Evolutionary conservation across 1,140 invertebrate species (phyloP).

Genomic region (Papilio glaucus): DNA sequence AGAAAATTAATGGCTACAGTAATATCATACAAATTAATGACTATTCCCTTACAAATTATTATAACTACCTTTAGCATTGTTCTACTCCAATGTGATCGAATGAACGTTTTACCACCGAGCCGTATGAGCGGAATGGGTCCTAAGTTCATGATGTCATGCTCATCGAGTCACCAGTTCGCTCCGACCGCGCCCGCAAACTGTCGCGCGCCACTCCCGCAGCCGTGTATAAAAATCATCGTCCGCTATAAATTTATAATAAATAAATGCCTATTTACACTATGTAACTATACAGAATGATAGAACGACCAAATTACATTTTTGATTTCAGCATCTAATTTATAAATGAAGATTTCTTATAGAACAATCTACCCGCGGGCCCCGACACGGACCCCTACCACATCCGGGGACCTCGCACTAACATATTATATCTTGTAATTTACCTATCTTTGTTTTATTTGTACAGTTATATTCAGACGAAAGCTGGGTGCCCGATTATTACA

Average conservation of each 20-base stretch:
- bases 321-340: conserved; percentile 76
- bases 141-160: no score
- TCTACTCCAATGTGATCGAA: conserved; percentile 79
- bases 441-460: conserved; percentile 79
- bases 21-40: conserved; percentile 84
- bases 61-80: conserved; percentile 80
- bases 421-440: conserved; percentile 72
- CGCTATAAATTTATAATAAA: conserved; percentile 83
- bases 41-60: conserved; percentile 83
- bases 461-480: conserved; percentile 77
- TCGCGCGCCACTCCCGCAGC: conserved; percentile 73
- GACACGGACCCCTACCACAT: conserved; percentile 41
- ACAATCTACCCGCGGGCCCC: conserved; percentile 61
- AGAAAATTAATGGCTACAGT: conserved; percentile 82
- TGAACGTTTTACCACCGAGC: conserved; percentile 65
- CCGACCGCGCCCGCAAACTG: conserved; percentile 61
- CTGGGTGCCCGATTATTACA: conserved; percentile 76
- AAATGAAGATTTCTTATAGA: conserved; percentile 73
- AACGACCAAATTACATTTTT: conserved; percentile 78
- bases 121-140: conserved; percentile 63
- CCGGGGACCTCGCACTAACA: conserved; percentile 56
- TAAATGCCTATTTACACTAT: conserved; percentile 84
- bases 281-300: conserved; percentile 83
- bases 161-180: conserved; percentile 61
- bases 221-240: conserved; percentile 80